These are phyloP conservation scores for Zosterops hypoxanthus DNA, from an alignment of 2,113 vertebrate genomes.

Conservation along the genomic window DNA sequence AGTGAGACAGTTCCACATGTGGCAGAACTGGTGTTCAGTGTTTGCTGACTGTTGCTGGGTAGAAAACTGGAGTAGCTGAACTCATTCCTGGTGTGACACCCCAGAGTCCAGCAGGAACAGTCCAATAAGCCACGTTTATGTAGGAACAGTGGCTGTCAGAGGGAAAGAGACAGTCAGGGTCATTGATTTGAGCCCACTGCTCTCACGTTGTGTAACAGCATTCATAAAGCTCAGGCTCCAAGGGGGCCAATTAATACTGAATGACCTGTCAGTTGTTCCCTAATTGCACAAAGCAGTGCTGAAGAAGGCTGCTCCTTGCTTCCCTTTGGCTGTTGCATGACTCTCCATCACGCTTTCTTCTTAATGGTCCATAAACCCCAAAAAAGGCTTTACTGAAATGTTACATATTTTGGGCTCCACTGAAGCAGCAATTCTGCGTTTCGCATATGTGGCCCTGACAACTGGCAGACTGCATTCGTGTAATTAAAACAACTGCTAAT, in stretches of 20 bases:
- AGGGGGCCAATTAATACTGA: conserved; percentile 15
- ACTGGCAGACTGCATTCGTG: not conserved
- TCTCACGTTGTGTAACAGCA: not conserved
- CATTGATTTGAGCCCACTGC: not conserved
- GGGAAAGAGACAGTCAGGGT: not conserved
- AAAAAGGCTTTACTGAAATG: not conserved
- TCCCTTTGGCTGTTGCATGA: not conserved
- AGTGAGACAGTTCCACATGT: not conserved
- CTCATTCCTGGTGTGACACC: not conserved
- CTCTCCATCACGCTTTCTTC: not conserved
- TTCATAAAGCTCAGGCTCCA: conserved; percentile 16
- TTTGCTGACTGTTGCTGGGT: not conserved
- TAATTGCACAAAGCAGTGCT: not conserved
- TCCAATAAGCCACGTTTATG: not conserved
- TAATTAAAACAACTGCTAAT: conserved; percentile 39
- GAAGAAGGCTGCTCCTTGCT: not conserved
- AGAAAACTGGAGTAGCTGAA: not conserved
- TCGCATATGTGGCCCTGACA: not conserved
- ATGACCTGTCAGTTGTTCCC: not conserved
- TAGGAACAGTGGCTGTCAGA: not conserved
- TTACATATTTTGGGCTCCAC: not conserved
- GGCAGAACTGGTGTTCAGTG: not conserved
- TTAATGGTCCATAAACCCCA: not conserved
- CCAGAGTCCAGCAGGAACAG: not conserved
- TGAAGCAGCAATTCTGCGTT: not conserved